Percentiles rank a stretch among this genome's conserved stretches.
Conservation (phyloP, 1,140 invertebrate genomes). For the Copidosoma floridanum region DNA sequence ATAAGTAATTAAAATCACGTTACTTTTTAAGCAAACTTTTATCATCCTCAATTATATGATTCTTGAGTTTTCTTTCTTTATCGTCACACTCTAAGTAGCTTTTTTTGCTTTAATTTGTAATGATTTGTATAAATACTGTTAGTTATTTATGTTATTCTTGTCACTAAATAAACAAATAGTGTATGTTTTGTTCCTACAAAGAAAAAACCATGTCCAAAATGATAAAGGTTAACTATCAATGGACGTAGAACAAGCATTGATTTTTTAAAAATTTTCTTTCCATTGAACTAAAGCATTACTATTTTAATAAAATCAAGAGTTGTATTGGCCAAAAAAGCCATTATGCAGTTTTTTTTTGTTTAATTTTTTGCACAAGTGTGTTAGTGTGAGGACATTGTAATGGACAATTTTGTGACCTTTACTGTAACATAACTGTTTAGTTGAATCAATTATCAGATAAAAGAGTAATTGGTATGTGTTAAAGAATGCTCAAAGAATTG, state of each 20-base stretch:
- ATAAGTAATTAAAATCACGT: too few relatives aligned
- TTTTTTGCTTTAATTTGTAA: too few relatives aligned
- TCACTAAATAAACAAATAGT: neutral
- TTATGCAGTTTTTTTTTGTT: slow-evolving; percentile 14
- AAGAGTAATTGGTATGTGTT: slow-evolving; percentile 8
- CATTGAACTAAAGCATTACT: slow-evolving; percentile 1
- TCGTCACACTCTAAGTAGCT: too few relatives aligned
- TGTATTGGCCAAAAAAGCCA: slow-evolving; percentile 4
- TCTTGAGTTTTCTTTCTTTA: too few relatives aligned
- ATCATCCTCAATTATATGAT: slow-evolving; percentile 1
- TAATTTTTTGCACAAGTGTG: slow-evolving; percentile 18
- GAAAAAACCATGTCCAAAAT: slow-evolving; percentile 2
- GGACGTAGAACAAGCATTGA: neutral
- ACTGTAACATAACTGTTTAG: neutral
- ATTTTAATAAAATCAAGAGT: slow-evolving; percentile 14
- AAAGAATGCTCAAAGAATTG: neutral
- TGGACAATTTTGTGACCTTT: neutral
- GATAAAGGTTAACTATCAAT: neutral
- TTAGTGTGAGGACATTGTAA: neutral
- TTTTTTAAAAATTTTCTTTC: too few relatives aligned
- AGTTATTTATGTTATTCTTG: neutral
- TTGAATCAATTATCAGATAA: neutral
- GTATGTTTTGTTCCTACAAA: neutral
- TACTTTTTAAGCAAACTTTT: too few relatives aligned
- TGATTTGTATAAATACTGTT: neutral